These are phyloP conservation scores for Kryphioiulus occultus DNA, from an alignment of 2,888 invertebrate species.

Conservation along the genomic window DNA sequence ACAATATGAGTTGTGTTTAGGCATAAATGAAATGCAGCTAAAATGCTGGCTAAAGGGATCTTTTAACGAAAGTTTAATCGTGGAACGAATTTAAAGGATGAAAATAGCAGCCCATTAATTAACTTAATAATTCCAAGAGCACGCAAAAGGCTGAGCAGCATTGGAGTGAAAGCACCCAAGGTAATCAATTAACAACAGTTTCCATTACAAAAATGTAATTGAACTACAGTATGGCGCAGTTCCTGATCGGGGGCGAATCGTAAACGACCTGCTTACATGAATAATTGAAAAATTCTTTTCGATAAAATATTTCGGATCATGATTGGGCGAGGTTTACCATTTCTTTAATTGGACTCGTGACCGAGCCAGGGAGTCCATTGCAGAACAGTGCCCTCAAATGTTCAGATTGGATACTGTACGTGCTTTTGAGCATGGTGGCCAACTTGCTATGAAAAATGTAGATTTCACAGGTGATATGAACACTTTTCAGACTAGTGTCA, in stretches of 20 bases:
- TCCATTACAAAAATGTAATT: neutral
- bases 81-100: conserved; percentile 46
- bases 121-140: conserved; percentile 45
- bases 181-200: conserved; percentile 44
- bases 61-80: conserved; percentile 32
- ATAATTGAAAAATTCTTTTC: neutral
- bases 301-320: conserved; percentile 1
- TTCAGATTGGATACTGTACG: no score
- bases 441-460: no score
- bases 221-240: neutral
- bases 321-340: neutral
- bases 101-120: conserved; percentile 41
- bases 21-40: conserved; percentile 43
- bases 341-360: conserved; percentile 1
- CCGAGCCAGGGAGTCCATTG: neutral
- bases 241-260: neutral
- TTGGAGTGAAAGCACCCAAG: neutral
- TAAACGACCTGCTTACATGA: neutral
- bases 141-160: neutral
- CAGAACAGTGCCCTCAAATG: neutral
- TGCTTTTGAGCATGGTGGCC: no score
- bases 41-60: conserved; percentile 40
- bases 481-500: no score
- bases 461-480: no score
- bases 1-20: conserved; percentile 48